A percentile compares a stretch with the other conserved stretches of the same genome.
These are phyloP conservation scores for Halocynthia aurantium DNA, from an alignment of 23 tunicate species.

Conservation along the genomic window DNA sequence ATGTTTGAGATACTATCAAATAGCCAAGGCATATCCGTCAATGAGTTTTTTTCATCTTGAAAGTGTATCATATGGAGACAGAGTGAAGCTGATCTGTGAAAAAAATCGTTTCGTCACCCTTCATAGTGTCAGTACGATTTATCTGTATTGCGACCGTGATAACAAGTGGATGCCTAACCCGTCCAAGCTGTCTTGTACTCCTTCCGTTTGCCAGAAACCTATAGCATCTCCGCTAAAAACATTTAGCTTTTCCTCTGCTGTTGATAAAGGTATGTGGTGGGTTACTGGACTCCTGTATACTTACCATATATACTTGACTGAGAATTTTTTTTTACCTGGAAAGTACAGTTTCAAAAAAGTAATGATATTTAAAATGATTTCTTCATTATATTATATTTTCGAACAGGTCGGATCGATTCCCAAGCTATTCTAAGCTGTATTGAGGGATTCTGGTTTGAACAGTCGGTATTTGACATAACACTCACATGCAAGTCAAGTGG, in stretches of 20 bases:
- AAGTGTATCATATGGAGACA: neutral
- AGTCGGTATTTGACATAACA: neutral
- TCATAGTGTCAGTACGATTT: constrained; percentile 9
- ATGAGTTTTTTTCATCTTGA: neutral
- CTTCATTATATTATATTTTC: neutral
- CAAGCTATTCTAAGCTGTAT: constrained; percentile 20
- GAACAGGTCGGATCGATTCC: constrained; percentile 15
- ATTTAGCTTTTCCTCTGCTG: neutral
- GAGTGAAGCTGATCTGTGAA: neutral
- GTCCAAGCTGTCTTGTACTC: constrained; percentile 12
- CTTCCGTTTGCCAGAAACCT: constrained; percentile 24
- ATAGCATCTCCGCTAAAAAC: neutral
- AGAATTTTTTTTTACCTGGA: neutral
- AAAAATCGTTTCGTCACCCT: neutral
- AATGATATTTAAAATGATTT: neutral
- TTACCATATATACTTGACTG: no score
- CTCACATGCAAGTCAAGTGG: constrained; percentile 39
- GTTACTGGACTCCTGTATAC: no score
- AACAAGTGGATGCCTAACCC: constrained; percentile 44
- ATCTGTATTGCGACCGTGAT: constrained; percentile 10
- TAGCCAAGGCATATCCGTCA: neutral
- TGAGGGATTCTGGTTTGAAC: constrained; percentile 18
- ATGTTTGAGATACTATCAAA: no score
- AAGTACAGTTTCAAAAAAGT: neutral
- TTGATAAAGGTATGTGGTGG: no score